Percentiles rank a stretch among this genome's conserved stretches.
phyloP scores from a whole-genome alignment of 1,140 invertebrate species.

The Micrasema longulum region DNA sequence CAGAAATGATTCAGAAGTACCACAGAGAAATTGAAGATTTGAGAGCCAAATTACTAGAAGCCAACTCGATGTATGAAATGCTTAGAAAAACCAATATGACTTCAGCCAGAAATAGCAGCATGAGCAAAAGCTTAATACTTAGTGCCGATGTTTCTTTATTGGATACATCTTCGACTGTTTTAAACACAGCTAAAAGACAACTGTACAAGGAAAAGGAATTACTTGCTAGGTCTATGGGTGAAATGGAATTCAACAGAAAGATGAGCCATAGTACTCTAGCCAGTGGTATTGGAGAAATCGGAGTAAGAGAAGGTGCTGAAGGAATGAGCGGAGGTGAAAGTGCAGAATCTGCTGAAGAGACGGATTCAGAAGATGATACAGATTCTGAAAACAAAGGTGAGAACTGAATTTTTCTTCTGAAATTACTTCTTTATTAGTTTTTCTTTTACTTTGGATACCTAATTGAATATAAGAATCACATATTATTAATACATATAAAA shows the following conservation, averaged over 20 bases:
- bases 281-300: slow-evolving; percentile 63
- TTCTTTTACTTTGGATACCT: too few species aligned
- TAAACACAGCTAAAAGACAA: slow-evolving; percentile 70
- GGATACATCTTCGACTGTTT: slow-evolving; percentile 60
- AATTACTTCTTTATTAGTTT: too few species aligned
- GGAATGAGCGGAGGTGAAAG: slow-evolving; percentile 73
- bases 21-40: slow-evolving; percentile 93
- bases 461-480: too few species aligned
- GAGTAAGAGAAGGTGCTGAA: slow-evolving; percentile 70
- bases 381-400: slow-evolving; percentile 68
- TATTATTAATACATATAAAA: too few species aligned
- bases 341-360: slow-evolving; percentile 65
- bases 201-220: slow-evolving; percentile 68
- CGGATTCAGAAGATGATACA: slow-evolving; percentile 62
- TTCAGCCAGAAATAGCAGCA: slow-evolving; percentile 58
- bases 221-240: slow-evolving; percentile 65
- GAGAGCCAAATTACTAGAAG: slow-evolving; percentile 87
- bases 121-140: slow-evolving; percentile 56
- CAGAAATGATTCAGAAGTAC: slow-evolving; percentile 84
- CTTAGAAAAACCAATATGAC: slow-evolving; percentile 69
- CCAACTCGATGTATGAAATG: slow-evolving; percentile 86
- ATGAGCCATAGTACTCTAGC: slow-evolving; percentile 57
- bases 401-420: not conserved
- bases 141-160: slow-evolving; percentile 60
- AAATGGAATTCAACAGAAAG: slow-evolving; percentile 61